Percentiles rank a stretch among this genome's conserved stretches.
These are phyloP conservation scores for Drosophila rubida DNA, from an alignment of 2,888 invertebrate genomes.

Conservation along the genomic window DNA sequence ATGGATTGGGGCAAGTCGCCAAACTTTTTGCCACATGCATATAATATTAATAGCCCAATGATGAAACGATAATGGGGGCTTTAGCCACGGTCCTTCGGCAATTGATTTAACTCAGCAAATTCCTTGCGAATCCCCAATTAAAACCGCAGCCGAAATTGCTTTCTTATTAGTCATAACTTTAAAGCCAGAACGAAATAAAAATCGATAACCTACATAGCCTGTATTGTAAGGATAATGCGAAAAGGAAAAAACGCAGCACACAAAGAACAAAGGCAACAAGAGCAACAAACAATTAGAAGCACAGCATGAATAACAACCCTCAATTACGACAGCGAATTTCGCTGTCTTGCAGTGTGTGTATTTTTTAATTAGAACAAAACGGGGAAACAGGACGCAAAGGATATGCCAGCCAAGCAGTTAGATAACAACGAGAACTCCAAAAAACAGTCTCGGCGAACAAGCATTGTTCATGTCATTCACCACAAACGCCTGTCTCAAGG, in stretches of 20 bases:
- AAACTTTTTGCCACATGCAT: constrained; percentile 53
- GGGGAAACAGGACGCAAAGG: constrained; percentile 41
- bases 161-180: constrained; percentile 46
- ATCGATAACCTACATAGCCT: constrained; percentile 74
- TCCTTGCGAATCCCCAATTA: constrained; percentile 5
- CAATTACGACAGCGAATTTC: constrained; percentile 56
- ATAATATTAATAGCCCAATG: constrained; percentile 16
- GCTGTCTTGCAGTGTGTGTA: constrained; percentile 38
- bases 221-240: constrained; percentile 45
- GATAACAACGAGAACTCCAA: constrained; percentile 22
- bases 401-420: constrained; percentile 23
- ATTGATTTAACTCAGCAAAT: constrained; percentile 26
- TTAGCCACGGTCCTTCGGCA: constrained; percentile 13
- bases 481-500: neutral
- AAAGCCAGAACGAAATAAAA: constrained; percentile 45
- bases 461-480: constrained; percentile 20
- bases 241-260: constrained; percentile 27
- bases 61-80: constrained; percentile 7
- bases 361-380: constrained; percentile 62
- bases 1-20: constrained; percentile 33
- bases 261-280: constrained; percentile 56
- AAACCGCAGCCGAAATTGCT: constrained; percentile 1
- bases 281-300: constrained; percentile 62
- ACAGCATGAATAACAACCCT: constrained; percentile 66
- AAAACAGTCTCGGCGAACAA: neutral